Percentiles rank a stretch among this genome's conserved stretches.
Evolutionary conservation across 2,113 vertebrate species (phyloP).

Genomic region (Chamaea fasciata): DNA sequence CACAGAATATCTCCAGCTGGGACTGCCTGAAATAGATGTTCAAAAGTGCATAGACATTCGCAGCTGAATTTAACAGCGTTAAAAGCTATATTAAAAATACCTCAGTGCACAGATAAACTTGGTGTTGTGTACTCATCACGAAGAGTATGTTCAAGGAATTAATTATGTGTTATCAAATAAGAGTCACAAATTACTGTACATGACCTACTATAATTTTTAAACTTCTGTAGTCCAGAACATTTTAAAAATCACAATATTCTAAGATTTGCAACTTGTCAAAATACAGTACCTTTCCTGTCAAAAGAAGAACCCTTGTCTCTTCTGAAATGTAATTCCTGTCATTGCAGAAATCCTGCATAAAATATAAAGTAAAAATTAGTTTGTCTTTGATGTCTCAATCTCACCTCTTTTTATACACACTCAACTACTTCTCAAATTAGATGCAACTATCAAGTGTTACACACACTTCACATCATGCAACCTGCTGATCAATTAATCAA

Average conservation of each 20-base stretch:
- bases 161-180: background rate
- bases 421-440: background rate
- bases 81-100: background rate
- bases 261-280: background rate
- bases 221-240: background rate
- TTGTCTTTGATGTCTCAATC: background rate
- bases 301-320: conserved; percentile 88
- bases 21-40: background rate
- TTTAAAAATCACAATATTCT: background rate
- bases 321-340: conserved; percentile 91
- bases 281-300: conserved; percentile 91
- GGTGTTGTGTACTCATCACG: background rate
- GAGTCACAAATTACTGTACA: background rate
- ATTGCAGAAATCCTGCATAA: conserved; percentile 88
- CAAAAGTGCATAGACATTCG: background rate
- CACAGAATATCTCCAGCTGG: background rate
- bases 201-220: background rate
- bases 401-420: background rate
- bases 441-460: background rate
- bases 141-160: background rate
- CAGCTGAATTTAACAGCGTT: background rate
- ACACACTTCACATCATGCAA: background rate
- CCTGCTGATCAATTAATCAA: background rate
- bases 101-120: background rate
- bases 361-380: background rate